Conservation (phyloP, 2,113 vertebrate genomes). For the Telmatochromis brachygnathus region DNA sequence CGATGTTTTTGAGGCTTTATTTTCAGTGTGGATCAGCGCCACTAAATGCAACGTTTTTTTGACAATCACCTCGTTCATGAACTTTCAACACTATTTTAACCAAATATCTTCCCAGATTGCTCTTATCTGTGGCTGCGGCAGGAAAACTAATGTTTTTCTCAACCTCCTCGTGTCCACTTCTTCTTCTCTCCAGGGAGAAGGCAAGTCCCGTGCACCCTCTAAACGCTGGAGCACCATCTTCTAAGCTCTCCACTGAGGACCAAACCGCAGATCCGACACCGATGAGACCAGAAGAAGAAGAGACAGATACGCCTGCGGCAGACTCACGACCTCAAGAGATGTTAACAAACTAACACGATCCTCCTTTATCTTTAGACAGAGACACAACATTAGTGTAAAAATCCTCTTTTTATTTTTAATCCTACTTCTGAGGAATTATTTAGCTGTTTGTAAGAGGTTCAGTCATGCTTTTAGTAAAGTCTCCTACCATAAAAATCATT, state of each 20-base stretch:
- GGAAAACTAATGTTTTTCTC: background rate
- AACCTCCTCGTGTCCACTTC: background rate
- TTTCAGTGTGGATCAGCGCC: background rate
- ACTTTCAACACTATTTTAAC: background rate
- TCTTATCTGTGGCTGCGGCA: background rate
- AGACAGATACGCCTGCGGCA: constrained; percentile 11
- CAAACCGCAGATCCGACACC: constrained; percentile 7
- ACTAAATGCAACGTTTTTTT: background rate
- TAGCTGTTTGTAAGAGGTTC: background rate
- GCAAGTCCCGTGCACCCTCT: constrained; percentile 70
- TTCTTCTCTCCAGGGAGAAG: constrained; percentile 59
- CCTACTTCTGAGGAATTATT: background rate
- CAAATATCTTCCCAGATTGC: background rate
- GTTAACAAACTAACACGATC: constrained; percentile 67
- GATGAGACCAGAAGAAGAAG: background rate
- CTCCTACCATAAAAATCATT: background rate
- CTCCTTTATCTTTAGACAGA: constrained; percentile 16
- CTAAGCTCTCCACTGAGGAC: constrained; percentile 49
- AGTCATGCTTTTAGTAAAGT: background rate
- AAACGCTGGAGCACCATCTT: constrained; percentile 81
- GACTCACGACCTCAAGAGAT: constrained; percentile 50
- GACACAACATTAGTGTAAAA: constrained; percentile 7
- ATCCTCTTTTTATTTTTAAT: constrained; percentile 2
- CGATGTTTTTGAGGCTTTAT: background rate
- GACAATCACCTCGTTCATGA: constrained; percentile 36